A percentile compares a stretch with the other conserved stretches of the same genome.
phyloP scores from a whole-genome alignment of 2,888 invertebrate genomes.

The Agrotis exclamationis region DNA sequence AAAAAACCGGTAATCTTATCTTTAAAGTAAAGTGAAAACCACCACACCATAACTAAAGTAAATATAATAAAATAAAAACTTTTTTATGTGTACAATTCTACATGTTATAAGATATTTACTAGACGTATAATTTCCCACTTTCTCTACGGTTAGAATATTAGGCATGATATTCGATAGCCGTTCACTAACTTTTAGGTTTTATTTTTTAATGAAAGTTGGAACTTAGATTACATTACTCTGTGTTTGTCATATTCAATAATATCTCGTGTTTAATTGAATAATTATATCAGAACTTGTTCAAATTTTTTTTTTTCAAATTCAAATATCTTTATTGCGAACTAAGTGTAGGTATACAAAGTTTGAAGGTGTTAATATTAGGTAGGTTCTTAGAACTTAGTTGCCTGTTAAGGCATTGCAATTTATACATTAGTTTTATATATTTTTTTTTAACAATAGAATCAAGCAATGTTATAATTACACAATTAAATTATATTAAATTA shows the following conservation, averaged over 20 bases:
- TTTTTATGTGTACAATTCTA: constrained; percentile 14
- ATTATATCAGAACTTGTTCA: too few relatives aligned
- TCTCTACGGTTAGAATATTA: constrained; percentile 30
- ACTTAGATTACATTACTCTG: constrained; percentile 11
- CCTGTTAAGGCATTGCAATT: too few relatives aligned
- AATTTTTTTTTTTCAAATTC: too few relatives aligned
- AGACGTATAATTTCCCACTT: constrained; percentile 28
- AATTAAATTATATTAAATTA: too few relatives aligned
- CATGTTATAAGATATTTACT: constrained; percentile 30
- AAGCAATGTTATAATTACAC: too few relatives aligned
- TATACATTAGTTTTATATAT: too few relatives aligned
- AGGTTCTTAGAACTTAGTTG: too few relatives aligned
- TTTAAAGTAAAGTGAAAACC: constrained; percentile 35
- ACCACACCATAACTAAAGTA: neutral
- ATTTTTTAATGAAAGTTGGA: constrained; percentile 28
- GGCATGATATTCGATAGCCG: constrained; percentile 32
- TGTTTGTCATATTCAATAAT: neutral
- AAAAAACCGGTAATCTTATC: constrained; percentile 29
- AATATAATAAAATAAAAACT: neutral
- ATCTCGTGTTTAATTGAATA: neutral
- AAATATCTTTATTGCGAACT: too few relatives aligned
- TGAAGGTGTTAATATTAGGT: too few relatives aligned
- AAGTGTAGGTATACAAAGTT: too few relatives aligned
- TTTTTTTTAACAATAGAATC: too few relatives aligned
- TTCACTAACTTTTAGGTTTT: constrained; percentile 23